These are phyloP conservation scores for Drosophila nigricruria DNA, from an alignment of 2,888 invertebrate genomes.

Conservation along the genomic window DNA sequence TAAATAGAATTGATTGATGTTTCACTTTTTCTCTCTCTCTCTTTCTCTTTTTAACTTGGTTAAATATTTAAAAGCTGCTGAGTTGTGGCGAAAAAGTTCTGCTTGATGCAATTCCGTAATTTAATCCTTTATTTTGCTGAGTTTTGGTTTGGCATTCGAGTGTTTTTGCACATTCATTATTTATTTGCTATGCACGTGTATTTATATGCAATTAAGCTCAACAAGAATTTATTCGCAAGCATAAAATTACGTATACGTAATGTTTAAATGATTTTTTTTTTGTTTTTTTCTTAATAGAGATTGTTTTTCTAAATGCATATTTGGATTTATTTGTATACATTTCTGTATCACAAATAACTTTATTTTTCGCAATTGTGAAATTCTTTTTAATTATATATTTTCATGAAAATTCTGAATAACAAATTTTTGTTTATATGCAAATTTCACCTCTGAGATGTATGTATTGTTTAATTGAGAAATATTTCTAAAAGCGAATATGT, in stretches of 20 bases:
- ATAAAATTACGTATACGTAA: not conserved
- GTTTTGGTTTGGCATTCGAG: not conserved
- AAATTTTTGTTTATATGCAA: not conserved
- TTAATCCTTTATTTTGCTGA: not conserved
- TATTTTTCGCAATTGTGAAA: too few species aligned
- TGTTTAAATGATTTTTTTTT: not conserved
- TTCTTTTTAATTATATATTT: too few species aligned
- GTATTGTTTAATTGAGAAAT: not conserved
- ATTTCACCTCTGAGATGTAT: not conserved
- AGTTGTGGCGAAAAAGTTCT: not conserved
- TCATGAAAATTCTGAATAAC: too few species aligned
- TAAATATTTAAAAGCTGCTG: not conserved
- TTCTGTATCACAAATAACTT: too few species aligned
- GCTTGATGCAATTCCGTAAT: not conserved
- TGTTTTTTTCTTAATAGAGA: not conserved
- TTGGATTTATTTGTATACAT: too few species aligned
- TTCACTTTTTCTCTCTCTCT: not conserved
- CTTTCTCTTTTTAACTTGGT: too few species aligned
- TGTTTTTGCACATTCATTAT: not conserved
- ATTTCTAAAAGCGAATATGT: too few species aligned
- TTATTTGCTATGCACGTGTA: not conserved
- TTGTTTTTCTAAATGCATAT: too few species aligned
- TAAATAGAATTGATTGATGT: slow-evolving; percentile 6
- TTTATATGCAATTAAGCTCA: not conserved
- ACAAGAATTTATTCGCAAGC: not conserved